Evolutionary conservation across 2,797 vertebrate genomes (phyloP).

Genomic region (Notolepis coatsorum): DNA sequence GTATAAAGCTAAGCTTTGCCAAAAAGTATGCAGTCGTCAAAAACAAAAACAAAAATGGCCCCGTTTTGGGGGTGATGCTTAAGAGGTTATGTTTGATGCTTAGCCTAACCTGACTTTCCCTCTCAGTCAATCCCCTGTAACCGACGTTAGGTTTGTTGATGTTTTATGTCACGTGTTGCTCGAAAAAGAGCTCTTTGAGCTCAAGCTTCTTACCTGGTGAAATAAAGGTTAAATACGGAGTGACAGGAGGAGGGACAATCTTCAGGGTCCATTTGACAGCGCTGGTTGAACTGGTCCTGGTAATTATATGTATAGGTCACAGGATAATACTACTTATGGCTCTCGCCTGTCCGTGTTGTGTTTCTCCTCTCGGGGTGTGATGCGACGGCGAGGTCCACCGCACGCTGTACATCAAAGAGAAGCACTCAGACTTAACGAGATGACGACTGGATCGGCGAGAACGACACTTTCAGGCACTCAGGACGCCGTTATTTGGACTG

Average conservation of each 20-base stretch:
- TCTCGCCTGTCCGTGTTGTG: constrained; percentile 53
- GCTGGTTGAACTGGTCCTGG: constrained; percentile 77
- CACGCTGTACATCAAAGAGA: constrained; percentile 50
- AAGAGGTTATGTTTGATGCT: too few relatives aligned
- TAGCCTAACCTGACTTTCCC: too few relatives aligned
- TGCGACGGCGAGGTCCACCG: constrained; percentile 54
- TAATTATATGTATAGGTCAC: constrained; percentile 79
- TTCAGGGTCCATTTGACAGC: constrained; percentile 73
- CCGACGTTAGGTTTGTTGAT: too few relatives aligned
- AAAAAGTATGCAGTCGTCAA: too few relatives aligned
- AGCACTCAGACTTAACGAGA: constrained; percentile 28
- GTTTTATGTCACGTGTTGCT: too few relatives aligned
- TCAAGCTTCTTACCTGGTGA: too few relatives aligned
- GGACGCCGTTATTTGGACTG: constrained; percentile 30
- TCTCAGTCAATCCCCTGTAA: too few relatives aligned
- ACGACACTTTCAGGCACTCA: constrained; percentile 44
- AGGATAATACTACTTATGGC: constrained; percentile 60
- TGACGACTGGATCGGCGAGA: constrained; percentile 46
- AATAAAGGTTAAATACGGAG: too few relatives aligned
- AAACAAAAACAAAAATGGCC: too few relatives aligned
- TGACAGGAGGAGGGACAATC: constrained; percentile 49
- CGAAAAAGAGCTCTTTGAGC: too few relatives aligned
- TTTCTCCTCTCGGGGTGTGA: constrained; percentile 50
- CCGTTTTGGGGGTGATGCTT: too few relatives aligned
- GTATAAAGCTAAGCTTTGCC: too few relatives aligned